Percentiles rank a stretch among this genome's conserved stretches.
Evolutionary conservation across 2,888 invertebrate genomes (phyloP).

Genomic region (Thysanoteuthis rhombus): DNA sequence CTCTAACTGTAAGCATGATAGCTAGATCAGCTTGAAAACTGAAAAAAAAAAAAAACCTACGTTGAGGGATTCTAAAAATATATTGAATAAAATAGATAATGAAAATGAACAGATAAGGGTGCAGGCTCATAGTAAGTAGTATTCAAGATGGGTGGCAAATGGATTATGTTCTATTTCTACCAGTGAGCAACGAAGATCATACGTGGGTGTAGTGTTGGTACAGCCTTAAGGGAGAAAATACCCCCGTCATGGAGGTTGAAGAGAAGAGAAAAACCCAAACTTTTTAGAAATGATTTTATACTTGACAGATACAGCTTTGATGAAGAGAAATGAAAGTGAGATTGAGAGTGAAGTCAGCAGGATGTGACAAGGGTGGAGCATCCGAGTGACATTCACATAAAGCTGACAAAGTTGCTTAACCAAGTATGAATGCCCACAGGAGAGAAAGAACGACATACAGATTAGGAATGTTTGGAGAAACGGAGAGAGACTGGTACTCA

Average conservation of each 20-base stretch:
- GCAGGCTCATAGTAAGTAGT: too few species aligned
- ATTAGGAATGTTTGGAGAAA: not conserved
- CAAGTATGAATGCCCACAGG: not conserved
- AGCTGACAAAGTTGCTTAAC: not conserved
- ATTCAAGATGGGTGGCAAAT: not conserved
- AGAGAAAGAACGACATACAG: not conserved
- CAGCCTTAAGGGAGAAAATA: not conserved
- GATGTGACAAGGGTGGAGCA: not conserved
- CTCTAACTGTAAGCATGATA: too few species aligned
- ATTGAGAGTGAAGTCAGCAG: not conserved
- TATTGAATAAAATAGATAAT: too few species aligned
- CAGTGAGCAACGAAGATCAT: too few species aligned
- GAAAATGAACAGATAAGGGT: not conserved
- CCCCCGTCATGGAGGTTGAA: too few species aligned
- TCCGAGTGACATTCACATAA: not conserved
- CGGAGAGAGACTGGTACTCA: not conserved
- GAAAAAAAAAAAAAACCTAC: too few species aligned
- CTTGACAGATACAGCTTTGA: too few species aligned
- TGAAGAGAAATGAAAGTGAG: not conserved
- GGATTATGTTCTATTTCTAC: not conserved
- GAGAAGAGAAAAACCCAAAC: too few species aligned
- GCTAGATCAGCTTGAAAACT: too few species aligned
- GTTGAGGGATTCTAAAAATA: too few species aligned
- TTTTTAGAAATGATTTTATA: too few species aligned
- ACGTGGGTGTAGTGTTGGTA: not conserved